phyloP scores from a whole-genome alignment of 35 echinoderm and acorn worm genomes.

The Patiria miniata region DNA sequence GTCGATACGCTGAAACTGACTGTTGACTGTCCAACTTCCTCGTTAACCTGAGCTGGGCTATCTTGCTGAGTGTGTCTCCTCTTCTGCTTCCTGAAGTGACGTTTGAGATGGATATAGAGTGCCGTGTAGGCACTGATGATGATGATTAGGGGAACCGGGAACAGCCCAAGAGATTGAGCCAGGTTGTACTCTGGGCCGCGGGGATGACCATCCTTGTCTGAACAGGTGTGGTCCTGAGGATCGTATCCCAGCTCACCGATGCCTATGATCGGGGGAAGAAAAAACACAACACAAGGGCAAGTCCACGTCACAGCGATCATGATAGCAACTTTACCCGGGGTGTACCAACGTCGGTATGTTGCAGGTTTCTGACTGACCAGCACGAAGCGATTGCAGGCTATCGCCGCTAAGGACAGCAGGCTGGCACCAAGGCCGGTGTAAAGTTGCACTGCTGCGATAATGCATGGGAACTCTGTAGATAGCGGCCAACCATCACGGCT shows the following conservation, averaged over 20 bases:
- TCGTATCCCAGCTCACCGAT: conserved; percentile 74
- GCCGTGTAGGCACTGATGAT: conserved; percentile 63
- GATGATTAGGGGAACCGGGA: conserved; percentile 72
- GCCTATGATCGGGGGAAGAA: conserved; percentile 70
- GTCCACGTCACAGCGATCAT: conserved; percentile 72
- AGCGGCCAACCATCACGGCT: conserved; percentile 39
- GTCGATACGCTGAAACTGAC: too few species aligned
- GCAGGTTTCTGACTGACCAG: conserved; percentile 46
- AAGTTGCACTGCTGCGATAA: conserved; percentile 31
- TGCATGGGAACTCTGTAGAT: conserved; percentile 33
- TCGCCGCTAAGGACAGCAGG: conserved; percentile 66
- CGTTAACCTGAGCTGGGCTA: too few species aligned
- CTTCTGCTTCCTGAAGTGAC: conserved; percentile 58
- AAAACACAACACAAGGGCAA: conserved; percentile 49
- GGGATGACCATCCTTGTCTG: conserved; percentile 67
- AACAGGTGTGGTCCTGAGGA: conserved; percentile 66
- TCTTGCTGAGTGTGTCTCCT: too few species aligned
- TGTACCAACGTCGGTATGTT: conserved; percentile 47
- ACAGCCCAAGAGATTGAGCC: conserved; percentile 49
- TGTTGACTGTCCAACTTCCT: too few species aligned
- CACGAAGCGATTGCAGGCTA: conserved; percentile 71
- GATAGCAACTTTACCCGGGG: conserved; percentile 33
- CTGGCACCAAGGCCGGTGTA: conserved; percentile 73
- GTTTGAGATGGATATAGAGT: conserved; percentile 63
- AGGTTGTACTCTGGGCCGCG: conserved; percentile 64